Evolutionary conservation across 2,888 invertebrate species (phyloP), one percentile per base, ranked within the genome.

Genomic region (Lissonota sp.): DNA sequence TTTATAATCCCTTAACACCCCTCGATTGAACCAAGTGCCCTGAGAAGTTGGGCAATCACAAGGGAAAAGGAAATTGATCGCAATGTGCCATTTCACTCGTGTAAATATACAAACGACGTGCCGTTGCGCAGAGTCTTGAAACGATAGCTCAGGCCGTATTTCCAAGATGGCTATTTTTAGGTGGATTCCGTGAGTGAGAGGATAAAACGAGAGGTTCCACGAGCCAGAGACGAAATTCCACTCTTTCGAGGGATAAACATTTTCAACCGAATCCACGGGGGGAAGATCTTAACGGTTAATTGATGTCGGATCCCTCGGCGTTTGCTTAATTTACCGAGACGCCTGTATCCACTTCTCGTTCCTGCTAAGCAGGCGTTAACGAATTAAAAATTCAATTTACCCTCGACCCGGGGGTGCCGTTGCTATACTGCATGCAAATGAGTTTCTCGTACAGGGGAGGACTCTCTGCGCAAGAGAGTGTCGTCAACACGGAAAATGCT

Each of bases 381-480:
- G 79, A 80, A 80, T 83, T 81, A 84, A 84, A 83, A 84, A 84
- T 84, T 83, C 83, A 84, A 84, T 84, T 82, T 83, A 67, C 72
- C 70, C 62, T 55, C 63, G 63, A 71, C 72, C 49, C 72, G 12
- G 46, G 58, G 7, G 42, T 10, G 72, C 51, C 60, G 62, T 73
- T 73, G 14, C 74, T 14, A 14, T 55, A 67, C 71, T 71, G 57
- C 58, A 72, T 64, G 69, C 76, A 69, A 67, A 71, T 72, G 76
- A 67, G 44, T 58, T 40, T 60, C 55, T 51, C 5, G 42, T 7
- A 62, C 26, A 51, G 53, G 53, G 55, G 53, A 39, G 26, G 55
- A 37, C 46, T 14, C 63, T 26, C 40, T 40, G 26, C 26, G n/a
- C n/a, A n/a, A 26, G 26, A 26, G 49, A 80, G 71, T 73, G 67